Percentiles rank a stretch among this genome's conserved stretches.
phyloP scores from a whole-genome alignment of 2,797 vertebrate species.

The Anisognathus igniventris region DNA sequence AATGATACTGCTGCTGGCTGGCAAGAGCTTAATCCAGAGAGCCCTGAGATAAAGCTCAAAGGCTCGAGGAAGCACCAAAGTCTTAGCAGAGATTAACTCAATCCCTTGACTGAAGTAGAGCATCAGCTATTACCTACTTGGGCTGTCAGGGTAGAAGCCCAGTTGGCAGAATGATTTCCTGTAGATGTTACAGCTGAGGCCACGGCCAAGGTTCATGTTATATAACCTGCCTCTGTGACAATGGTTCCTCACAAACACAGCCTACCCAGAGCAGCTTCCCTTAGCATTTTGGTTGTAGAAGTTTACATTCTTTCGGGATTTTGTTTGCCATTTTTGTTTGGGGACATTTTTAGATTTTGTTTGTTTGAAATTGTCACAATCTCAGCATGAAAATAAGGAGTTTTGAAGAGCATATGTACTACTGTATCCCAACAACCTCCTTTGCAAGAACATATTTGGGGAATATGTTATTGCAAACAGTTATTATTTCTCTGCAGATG shows the following conservation, averaged over 20 bases:
- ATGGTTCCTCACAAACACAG: neutral
- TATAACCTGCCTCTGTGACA: neutral
- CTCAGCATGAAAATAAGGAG: neutral
- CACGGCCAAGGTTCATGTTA: neutral
- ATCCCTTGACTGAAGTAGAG: slow-evolving; percentile 46
- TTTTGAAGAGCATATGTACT: neutral
- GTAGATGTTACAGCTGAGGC: neutral
- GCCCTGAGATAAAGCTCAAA: slow-evolving; percentile 21
- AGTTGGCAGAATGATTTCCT: neutral
- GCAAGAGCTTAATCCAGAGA: neutral
- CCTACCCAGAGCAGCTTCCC: neutral
- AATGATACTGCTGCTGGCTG: neutral
- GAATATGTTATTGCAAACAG: neutral
- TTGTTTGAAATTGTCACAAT: neutral
- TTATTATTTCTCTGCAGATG: neutral
- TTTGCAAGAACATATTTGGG: neutral
- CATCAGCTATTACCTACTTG: neutral
- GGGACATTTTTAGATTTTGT: neutral
- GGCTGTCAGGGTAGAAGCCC: neutral
- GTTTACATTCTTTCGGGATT: neutral
- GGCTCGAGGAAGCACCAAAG: slow-evolving; percentile 40
- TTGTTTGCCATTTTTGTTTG: neutral
- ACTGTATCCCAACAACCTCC: neutral
- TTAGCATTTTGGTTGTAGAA: neutral
- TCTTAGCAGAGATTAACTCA: slow-evolving; percentile 60